Percentiles rank a stretch among this genome's conserved stretches.
phyloP scores from a whole-genome alignment of 2,113 vertebrate genomes.

The Struthidea cinerea region DNA sequence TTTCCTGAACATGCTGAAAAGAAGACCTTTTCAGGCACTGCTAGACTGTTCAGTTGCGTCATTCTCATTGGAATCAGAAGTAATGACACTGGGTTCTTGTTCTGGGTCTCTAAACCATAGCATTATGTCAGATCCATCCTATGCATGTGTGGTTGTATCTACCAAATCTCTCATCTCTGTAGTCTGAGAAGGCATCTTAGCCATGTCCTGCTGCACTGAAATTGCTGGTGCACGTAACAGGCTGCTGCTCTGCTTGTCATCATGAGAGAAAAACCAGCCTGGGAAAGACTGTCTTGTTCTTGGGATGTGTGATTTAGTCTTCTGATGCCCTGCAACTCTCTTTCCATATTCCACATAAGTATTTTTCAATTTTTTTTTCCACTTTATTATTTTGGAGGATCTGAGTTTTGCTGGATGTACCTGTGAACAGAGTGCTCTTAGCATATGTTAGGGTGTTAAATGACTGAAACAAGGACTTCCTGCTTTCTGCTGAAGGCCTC shows the following conservation, averaged over 20 bases:
- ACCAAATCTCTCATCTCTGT: neutral
- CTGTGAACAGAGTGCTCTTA: neutral
- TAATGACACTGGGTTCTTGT: neutral
- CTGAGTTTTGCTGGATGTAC: neutral
- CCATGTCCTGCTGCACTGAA: neutral
- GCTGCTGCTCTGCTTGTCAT: neutral
- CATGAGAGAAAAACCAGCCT: neutral
- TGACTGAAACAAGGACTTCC: neutral
- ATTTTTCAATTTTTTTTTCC: neutral
- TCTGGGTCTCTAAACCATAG: neutral
- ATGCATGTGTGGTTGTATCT: neutral
- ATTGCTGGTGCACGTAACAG: fast-evolving
- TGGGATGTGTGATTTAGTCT: neutral
- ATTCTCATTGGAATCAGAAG: neutral
- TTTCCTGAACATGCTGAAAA: neutral
- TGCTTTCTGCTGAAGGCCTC: neutral
- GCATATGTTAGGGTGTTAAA: neutral
- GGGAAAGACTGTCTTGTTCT: neutral
- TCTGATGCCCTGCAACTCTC: neutral
- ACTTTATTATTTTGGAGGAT: neutral
- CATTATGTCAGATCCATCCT: neutral
- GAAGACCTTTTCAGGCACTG: neutral
- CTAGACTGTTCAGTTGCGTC: neutral
- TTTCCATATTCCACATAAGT: neutral
- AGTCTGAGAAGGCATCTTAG: neutral